Base-by-base conservation (phyloP, 1,140 invertebrate genomes). In the Drosophila simulans region DNA sequence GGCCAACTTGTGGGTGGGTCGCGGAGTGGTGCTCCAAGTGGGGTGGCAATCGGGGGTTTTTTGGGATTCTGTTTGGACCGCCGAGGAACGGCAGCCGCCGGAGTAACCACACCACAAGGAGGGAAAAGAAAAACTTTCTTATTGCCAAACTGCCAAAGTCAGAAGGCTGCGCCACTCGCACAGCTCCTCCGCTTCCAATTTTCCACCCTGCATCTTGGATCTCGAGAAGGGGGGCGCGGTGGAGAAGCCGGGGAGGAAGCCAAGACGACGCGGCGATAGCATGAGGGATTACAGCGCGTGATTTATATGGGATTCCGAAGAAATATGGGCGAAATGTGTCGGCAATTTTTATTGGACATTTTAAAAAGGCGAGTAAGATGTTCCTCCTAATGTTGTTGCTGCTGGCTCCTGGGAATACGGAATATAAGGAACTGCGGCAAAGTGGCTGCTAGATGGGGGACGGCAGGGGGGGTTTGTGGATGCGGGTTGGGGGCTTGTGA, bases 261-360 rank as follows among this genome's bases (percentile, higher is more conserved):
- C 54, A 85, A 89, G 84, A 85, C 83, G 86, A 88, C 77, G 85
- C 90, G 86, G 89, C 83, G 91, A 91, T 92, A 91, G 91, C 91
- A 92, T 92, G 91, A 92, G 90, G 91, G 91, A 92, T 92, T 92
- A 92, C 86, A 86, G 88, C 78, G 77, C 79, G 83, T 92, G 91
- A 92, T 92, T 92, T 92, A 92, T 92, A 92, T 92, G 91, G 91
- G 91, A 92, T 92, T 92, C 83, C 80, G 86, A 92, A 92, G 91
- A 92, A 92, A 92, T 92, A 92, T 92, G 91, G 91, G 86, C 89
- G 88, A 92, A 92, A 91, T 92, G 91, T 92, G 91, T 92, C 91
- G 91, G 91, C 89, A 92, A 92, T 92, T 92, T 92, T 92, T 92
- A 92, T 92, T 92, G 91, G 91, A 91, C 91, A 92, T 92, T 92